Evolutionary conservation across 2,113 vertebrate genomes (phyloP).

Genomic region (Ursus arctos): DNA sequence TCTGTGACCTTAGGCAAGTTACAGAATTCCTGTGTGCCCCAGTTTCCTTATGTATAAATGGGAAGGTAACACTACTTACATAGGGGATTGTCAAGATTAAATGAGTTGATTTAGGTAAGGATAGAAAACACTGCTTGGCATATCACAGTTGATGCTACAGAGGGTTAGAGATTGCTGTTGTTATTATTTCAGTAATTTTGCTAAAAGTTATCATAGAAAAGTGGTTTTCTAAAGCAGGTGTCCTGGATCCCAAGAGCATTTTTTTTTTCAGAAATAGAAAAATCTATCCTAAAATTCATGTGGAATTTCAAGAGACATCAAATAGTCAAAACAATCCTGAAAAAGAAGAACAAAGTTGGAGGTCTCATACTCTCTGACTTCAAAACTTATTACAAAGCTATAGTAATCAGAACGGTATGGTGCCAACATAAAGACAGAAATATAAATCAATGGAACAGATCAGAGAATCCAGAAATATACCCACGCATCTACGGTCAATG

Average conservation of each 20-base stretch:
- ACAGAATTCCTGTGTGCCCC: not conserved
- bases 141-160: not conserved
- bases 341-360: not conserved
- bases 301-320: not conserved
- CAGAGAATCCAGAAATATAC: not conserved
- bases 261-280: not conserved
- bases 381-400: not conserved
- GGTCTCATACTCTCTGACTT: not conserved
- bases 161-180: not conserved
- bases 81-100: not conserved
- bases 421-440: not conserved
- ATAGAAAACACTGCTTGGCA: not conserved
- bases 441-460: not conserved
- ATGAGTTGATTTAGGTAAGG: not conserved
- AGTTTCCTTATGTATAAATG: not conserved
- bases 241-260: not conserved
- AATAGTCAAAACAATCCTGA: constrained; percentile 19
- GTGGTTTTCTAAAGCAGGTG: not conserved
- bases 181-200: not conserved
- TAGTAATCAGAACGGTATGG: not conserved
- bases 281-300: not conserved
- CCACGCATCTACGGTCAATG: not conserved
- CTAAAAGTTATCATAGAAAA: constrained; percentile 41
- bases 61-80: not conserved
- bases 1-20: not conserved